Conservation (phyloP, 2,888 invertebrate species). For the Andrena marginata region DNA sequence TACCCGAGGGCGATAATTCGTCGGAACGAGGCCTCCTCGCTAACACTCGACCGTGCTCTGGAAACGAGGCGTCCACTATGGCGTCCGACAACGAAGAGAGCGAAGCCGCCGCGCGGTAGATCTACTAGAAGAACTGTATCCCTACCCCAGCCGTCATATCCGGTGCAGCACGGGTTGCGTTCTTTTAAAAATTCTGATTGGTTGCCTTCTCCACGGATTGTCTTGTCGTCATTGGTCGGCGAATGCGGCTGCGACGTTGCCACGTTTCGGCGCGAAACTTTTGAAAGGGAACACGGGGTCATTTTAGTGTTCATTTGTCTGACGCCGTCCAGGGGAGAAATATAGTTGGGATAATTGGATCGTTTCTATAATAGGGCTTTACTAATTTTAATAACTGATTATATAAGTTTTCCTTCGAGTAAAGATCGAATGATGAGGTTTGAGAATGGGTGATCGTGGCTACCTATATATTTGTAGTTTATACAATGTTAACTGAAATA, state of each 20-base stretch:
- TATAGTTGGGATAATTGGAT: no score
- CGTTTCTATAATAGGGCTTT: no score
- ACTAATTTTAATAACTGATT: no score
- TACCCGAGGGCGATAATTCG: constrained; percentile 30
- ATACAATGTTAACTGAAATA: no score
- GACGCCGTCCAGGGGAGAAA: no score
- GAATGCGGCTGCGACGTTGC: constrained; percentile 15
- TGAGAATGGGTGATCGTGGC: no score
- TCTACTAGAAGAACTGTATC: constrained; percentile 34
- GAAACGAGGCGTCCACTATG: constrained; percentile 60
- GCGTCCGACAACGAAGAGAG: constrained; percentile 74
- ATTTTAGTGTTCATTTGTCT: no score
- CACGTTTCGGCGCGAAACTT: neutral
- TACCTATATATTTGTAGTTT: no score
- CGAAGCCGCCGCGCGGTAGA: constrained; percentile 14
- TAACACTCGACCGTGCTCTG: neutral
- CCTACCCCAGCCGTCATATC: constrained; percentile 29
- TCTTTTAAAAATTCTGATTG: constrained; percentile 23
- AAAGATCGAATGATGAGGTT: no score
- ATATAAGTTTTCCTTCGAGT: no score
- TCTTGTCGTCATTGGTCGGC: constrained; percentile 17
- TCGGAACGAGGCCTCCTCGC: neutral
- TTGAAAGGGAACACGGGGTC: no score
- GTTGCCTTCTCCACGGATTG: constrained; percentile 4
- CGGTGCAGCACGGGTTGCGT: constrained; percentile 27